Evolutionary conservation across 1,140 invertebrate genomes (phyloP), one percentile per base, ranked within the genome.

Genomic region (Plutomurus gul): DNA sequence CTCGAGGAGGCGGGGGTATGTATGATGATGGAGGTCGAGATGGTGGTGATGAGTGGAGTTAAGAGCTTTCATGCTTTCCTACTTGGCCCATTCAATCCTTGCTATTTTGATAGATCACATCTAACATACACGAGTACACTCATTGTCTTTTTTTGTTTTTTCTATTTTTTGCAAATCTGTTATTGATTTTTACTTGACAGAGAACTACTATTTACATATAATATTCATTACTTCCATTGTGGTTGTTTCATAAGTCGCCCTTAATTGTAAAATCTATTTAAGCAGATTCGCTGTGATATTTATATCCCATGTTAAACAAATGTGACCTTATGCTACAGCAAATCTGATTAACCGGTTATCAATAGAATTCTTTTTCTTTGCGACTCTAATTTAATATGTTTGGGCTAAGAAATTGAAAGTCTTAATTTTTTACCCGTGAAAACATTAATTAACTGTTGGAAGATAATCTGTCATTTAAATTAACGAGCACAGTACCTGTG

Each of bases 1-100:
- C 65, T 78, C 77, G 76, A 49, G 78, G 76, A 70, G 70, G 81
- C 27, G 47, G 81, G 22, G 81, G 81, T 80, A 80, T 51, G 78
- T 82, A 81, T 77, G 77, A 74, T 30, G 20, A 75, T 4, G 65
- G 71, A 76, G 77, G 40, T 39, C 60, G 39, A 25, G 78, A 82
- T 27, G 82, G 79, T 74, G 82, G 82, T 65, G 56, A 65, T 65
- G 56, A 65, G 22, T 82, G 82, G 82, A 82, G 81, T 77, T 82
- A 82, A 73, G 78, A 80, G 78, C 81, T 82, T 82, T 79, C 72
- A 78, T 36, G 43, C 39, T 75, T 77, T 33, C 75, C 79, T 77
- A 75, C 72, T 82, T 75, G 77, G 75, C 77, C 76, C 78, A 71
- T 79, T 40, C 78, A 79, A 43, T 71, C 51, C 71, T 75, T 49